phyloP scores from a whole-genome alignment of 2,888 invertebrate genomes.

The Drosophila subsilvestris region DNA sequence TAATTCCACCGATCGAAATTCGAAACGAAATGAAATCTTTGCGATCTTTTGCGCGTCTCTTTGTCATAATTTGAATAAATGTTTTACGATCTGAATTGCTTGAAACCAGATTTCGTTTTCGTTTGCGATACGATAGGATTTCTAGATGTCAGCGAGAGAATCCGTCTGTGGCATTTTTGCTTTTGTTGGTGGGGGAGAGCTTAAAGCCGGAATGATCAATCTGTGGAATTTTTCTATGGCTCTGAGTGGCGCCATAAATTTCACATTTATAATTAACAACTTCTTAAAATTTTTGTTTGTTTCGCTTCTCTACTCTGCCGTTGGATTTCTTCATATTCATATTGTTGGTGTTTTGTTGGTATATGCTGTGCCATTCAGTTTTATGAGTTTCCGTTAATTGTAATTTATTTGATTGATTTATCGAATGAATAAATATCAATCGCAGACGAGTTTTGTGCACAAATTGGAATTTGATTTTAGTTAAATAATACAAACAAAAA shows the following conservation, averaged over 20 bases:
- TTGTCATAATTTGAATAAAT: constrained; percentile 65
- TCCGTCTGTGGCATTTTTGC: neutral
- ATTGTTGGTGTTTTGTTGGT: constrained; percentile 30
- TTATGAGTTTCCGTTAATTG: constrained; percentile 77
- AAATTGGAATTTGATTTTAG: constrained; percentile 39
- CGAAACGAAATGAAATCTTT: constrained; percentile 51
- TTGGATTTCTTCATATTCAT: constrained; percentile 38
- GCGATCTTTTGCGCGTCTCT: constrained; percentile 35
- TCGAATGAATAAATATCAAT: constrained; percentile 73
- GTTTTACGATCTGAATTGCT: constrained; percentile 66
- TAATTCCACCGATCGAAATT: constrained; percentile 56
- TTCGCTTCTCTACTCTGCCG: constrained; percentile 18
- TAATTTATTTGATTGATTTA: constrained; percentile 80
- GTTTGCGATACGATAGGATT: too few species aligned
- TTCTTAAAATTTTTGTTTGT: constrained; percentile 36
- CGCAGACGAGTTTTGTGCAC: constrained; percentile 71
- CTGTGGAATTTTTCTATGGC: constrained; percentile 56
- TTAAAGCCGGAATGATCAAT: constrained; percentile 64
- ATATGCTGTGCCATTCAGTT: constrained; percentile 54
- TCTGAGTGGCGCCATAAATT: constrained; percentile 65
- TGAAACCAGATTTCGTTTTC: constrained; percentile 61
- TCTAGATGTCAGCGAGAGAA: constrained; percentile 18
- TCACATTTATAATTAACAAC: constrained; percentile 71
- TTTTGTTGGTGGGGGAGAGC: constrained; percentile 4
- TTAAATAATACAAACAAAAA: constrained; percentile 32